phyloP scores from a whole-genome alignment of 2,797 vertebrate species.

The Mus minutoides region DNA sequence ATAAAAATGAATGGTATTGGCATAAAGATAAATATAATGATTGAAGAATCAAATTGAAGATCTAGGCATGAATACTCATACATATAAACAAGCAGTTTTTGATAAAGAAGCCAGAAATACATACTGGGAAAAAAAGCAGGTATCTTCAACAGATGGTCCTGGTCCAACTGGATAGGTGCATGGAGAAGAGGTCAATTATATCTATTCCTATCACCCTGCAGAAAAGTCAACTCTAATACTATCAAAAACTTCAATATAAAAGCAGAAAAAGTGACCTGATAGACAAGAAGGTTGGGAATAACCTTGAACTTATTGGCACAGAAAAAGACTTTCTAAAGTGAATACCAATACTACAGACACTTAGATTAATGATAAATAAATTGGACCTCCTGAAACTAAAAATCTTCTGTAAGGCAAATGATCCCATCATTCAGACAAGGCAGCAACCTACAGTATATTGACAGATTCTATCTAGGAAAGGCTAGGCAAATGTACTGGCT shows the following conservation, averaged over 20 bases:
- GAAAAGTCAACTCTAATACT: background rate
- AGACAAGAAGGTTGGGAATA: background rate
- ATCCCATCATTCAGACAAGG: background rate
- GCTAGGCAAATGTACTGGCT: too few relatives aligned
- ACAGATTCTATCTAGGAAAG: too few relatives aligned
- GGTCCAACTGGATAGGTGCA: background rate
- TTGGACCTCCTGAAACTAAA: background rate
- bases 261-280: background rate
- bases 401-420: background rate
- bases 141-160: background rate
- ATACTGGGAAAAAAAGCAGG: background rate
- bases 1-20: background rate
- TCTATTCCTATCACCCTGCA: background rate
- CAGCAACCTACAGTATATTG: background rate
- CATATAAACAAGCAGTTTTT: background rate
- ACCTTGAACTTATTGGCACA: background rate
- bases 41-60: background rate
- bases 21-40: background rate
- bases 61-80: background rate
- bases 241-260: background rate
- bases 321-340: background rate
- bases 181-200: background rate
- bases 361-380: background rate
- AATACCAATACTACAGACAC: too few relatives aligned
- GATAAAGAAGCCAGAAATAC: background rate